Evolutionary conservation across 2,113 vertebrate genomes (phyloP), one percentile per base, ranked within the genome.

Genomic region (Ochotona princeps): DNA sequence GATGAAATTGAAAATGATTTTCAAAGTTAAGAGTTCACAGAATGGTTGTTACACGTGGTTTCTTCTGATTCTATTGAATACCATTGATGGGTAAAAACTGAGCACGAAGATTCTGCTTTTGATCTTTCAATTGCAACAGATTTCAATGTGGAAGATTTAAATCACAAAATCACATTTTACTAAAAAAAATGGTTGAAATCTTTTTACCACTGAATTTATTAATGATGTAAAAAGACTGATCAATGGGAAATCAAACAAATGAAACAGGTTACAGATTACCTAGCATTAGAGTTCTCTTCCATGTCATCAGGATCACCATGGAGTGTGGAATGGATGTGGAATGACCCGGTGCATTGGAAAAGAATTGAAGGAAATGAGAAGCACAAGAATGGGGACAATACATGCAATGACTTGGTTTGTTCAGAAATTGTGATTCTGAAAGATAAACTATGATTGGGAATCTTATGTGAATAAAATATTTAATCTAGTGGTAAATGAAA

Each of bases 1-100:
- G 30, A 21, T 73, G n/a, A 18, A 25, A 54, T 67, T 85, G 60
- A 60, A 83, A 78, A 91, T 67, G 2, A 78, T 89, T 89, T 93
- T 17, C 67, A 78, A 35, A 92, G 17, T 35, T 73, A 44, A 44
- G 23, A 49, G 25, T 92, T 30, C 9, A 70, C 63, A 85, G 44
- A 30, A 65, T 20, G n/a, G 17, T 51, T 70, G 35, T 74, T 76
- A 7, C 8, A 51, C 28, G 9, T 60, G 61, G 47, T 92, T 86
- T 89, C 63, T 91, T 89, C 25, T 60, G 28, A 49, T 47, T 61
- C 66, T 69, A 47, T 73, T 74, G 57, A 82, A 35, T 32, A 66
- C 32, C 13, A 38, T 26, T 90, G 14, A 25, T 84, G 26, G 5
- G 15, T n/a, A 35, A 38, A 88, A 60, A 69, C 21, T 72, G 66